Base-by-base conservation (phyloP, 2,888 invertebrate genomes). In the Maniola hyperantus region DNA sequence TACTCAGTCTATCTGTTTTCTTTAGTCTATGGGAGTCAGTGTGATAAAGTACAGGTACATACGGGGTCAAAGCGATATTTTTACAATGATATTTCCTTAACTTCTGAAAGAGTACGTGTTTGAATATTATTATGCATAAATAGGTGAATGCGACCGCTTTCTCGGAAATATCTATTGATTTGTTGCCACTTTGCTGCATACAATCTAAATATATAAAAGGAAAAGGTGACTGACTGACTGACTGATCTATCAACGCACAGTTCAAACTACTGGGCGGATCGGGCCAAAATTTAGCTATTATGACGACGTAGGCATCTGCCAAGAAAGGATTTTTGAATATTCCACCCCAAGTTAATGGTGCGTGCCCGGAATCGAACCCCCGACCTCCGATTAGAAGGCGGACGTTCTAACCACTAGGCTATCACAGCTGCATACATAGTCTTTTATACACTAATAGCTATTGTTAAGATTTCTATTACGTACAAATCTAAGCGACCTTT, bases 1-100 rank as follows among this genome's bases (percentile, higher is more conserved):
- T 11, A 39, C 11, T 51, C 26, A 26, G 20, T 51, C 26, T 51
- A 51, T 11, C 11, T 1, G 42, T 57, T 54, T 57, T 6, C 1
- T 57, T 11, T 57, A 57, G 20, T 57, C 57, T 57, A 39, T 57
- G 57, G 53, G 13, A 42, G 42, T 20, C 20, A 15, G 39, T 42
- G 61, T 59, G 62, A 62, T 57, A 63, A 63, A 63, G 63, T 34
- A 46, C 46, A 34, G 54, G 63, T 63, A 63, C 34, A 42, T 61
- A n/a, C 26, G 62, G 57, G 66, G 66, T 66, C 66, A 66, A 62
- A 62, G 62, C 50, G 20, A 62, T 66, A 66, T 57, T 48, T 55
- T 66, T 61, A 34, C 33, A 46, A 63, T 54, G 34, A 63, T 46
- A 20, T 63, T 63, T 55, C 42, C 33, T 62, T 42, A 18, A 42